Conservation (phyloP, 2,113 vertebrate species). For the Psettodes erumei region DNA sequence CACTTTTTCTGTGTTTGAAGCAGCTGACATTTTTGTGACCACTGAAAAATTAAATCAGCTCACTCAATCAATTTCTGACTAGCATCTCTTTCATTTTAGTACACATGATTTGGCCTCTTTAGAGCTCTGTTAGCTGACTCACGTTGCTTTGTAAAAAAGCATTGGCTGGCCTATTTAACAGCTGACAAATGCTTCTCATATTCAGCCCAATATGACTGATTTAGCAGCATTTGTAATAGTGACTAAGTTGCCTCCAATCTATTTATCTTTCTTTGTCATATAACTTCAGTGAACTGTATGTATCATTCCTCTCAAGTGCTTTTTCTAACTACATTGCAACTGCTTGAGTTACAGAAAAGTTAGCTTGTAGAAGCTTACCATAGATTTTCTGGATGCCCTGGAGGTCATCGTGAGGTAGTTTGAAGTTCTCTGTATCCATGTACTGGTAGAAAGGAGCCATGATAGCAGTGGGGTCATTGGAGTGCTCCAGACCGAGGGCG, state of each 20-base stretch:
- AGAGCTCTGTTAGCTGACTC: slow-evolving; percentile 47
- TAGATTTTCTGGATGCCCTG: slow-evolving; percentile 88
- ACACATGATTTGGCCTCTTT: slow-evolving; percentile 20
- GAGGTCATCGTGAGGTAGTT: slow-evolving; percentile 86
- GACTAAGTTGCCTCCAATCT: slow-evolving; percentile 11
- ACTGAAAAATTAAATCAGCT: neutral
- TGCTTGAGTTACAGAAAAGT: neutral
- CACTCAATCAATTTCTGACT: slow-evolving; percentile 17
- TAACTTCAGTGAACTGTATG: slow-evolving; percentile 14
- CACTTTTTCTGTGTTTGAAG: neutral
- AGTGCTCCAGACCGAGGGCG: slow-evolving; percentile 86
- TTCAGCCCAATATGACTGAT: slow-evolving; percentile 28
- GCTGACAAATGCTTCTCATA: slow-evolving; percentile 61
- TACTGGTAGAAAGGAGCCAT: slow-evolving; percentile 89
- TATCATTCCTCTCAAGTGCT: neutral
- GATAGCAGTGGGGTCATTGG: slow-evolving; percentile 85
- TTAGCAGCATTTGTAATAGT: slow-evolving; percentile 23
- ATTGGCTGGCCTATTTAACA: slow-evolving; percentile 47
- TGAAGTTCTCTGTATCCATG: slow-evolving; percentile 86
- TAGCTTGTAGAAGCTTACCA: slow-evolving; percentile 70
- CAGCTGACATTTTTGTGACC: neutral
- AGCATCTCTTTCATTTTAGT: slow-evolving; percentile 13
- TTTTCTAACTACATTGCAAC: neutral
- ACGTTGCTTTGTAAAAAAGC: slow-evolving; percentile 37
- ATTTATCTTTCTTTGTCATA: slow-evolving; percentile 11